A percentile compares a stretch with the other conserved stretches of the same genome.
Evolutionary conservation across 1,140 invertebrate genomes (phyloP).

Genomic region (Notospermus geniculatus): DNA sequence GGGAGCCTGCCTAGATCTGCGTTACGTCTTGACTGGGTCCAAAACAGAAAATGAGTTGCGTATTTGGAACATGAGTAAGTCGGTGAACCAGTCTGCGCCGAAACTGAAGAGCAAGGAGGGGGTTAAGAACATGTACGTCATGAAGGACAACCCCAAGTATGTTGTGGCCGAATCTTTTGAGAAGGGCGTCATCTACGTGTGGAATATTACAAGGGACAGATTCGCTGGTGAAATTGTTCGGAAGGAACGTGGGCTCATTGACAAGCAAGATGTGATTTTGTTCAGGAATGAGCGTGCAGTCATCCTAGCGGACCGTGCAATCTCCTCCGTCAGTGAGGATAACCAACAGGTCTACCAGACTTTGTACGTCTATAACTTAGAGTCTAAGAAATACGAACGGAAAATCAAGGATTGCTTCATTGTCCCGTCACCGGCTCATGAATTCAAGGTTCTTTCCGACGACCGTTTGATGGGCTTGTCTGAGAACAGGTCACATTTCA

Average conservation of each 20-base stretch:
- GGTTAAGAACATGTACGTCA: slow-evolving; percentile 39
- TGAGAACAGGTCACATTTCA: slow-evolving; percentile 46
- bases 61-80: slow-evolving; percentile 49
- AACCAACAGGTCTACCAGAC: slow-evolving; percentile 46
- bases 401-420: slow-evolving; percentile 45
- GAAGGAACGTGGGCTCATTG: slow-evolving; percentile 43
- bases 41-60: slow-evolving; percentile 38
- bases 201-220: slow-evolving; percentile 48
- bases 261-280: slow-evolving; percentile 40
- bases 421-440: slow-evolving; percentile 44
- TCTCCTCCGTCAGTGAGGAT: slow-evolving; percentile 36
- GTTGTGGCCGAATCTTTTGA: slow-evolving; percentile 46
- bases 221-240: slow-evolving; percentile 36
- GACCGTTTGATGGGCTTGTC: slow-evolving; percentile 46
- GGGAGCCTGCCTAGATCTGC: slow-evolving; percentile 40
- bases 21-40: slow-evolving; percentile 43
- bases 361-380: slow-evolving; percentile 44
- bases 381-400: slow-evolving; percentile 38
- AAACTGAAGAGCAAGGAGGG: slow-evolving; percentile 42
- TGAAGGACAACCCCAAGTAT: slow-evolving; percentile 45
- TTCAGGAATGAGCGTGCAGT: slow-evolving; percentile 43
- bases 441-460: slow-evolving; percentile 46
- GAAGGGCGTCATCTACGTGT: slow-evolving; percentile 48
- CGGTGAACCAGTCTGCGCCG: slow-evolving; percentile 39
- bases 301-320: slow-evolving; percentile 45